phyloP scores from a whole-genome alignment of 1,140 invertebrate genomes.

The Sarcophaga bullata region DNA sequence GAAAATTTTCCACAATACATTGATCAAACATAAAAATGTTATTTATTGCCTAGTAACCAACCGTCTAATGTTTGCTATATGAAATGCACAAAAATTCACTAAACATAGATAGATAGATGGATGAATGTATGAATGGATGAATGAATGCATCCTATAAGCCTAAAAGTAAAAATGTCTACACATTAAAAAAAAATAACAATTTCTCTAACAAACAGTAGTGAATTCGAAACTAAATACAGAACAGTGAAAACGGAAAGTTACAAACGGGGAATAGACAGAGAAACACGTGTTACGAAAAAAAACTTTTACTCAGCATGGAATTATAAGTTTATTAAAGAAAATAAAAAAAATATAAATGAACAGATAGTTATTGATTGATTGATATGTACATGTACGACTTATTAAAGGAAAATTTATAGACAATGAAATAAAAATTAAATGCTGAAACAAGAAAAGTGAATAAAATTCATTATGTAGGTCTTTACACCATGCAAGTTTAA shows the following conservation, averaged over 20 bases:
- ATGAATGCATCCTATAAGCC: neutral
- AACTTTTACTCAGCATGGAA: neutral
- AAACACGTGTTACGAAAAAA: neutral
- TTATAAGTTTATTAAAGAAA: neutral
- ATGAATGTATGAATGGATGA: neutral
- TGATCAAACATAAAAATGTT: slow-evolving; percentile 29
- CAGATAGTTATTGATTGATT: neutral
- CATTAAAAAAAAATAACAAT: neutral
- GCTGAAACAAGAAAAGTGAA: neutral
- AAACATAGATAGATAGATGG: neutral
- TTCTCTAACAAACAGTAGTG: neutral
- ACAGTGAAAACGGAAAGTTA: neutral
- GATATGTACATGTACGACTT: too few species aligned
- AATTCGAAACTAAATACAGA: slow-evolving; percentile 9
- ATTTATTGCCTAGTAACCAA: neutral
- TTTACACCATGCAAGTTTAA: neutral
- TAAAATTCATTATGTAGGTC: neutral
- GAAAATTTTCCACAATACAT: slow-evolving; percentile 18
- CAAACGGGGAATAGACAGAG: neutral
- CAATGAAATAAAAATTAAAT: neutral
- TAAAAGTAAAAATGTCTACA: neutral
- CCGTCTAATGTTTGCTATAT: neutral
- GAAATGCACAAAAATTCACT: slow-evolving; percentile 7
- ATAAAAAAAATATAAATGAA: neutral
- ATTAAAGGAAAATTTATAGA: neutral